Base-by-base conservation (phyloP, 2,113 vertebrate genomes). In the Cyphomyrus discorhynchus region DNA sequence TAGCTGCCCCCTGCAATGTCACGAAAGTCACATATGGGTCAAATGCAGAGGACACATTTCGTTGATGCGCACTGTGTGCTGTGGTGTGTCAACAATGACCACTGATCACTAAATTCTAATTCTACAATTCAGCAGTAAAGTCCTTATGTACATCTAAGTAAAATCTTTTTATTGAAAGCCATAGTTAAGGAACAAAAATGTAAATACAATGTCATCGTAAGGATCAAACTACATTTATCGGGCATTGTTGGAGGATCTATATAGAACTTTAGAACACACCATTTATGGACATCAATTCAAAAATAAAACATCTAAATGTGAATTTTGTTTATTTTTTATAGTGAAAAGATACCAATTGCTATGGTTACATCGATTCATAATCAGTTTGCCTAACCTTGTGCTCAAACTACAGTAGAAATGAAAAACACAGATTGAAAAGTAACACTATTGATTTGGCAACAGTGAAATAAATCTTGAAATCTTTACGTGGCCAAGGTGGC, bases 311-410 rank as follows among this genome's bases (percentile, higher is more conserved):
- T 31, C n/a, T 31, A 42, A 80, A 80, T 80, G 31, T 42, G 74
- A 80, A 42, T 80, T 35, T 42, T 77, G 11, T 77, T 39, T 19
- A 39, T 77, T 80, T 77, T 80, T 70, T 42, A 17, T 80, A 42
- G 11, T 80, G 74, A 80, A 70, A 70, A 70, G 62, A 31, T 70
- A 70, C 27, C 62, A 70, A 35, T 80, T 80, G 74, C 74, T 80
- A 80, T 86, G 85, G 49, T 86, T 52, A 86, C 85, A 21, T 19
- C 4, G 39, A 85, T 85, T 85, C 42, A 85, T 85, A 85, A 85
- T 46, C 82, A 49, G n/a, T 46, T 47, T 85, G 21, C n/a, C 82
- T 85, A 85, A 85, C 42, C 46, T 46, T 47, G 82, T n/a, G 45
- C 39, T 85, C 85, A 53, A 27, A 50, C 49, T 50, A 31, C n/a